A percentile compares a stretch with the other conserved stretches of the same genome.
phyloP scores from a whole-genome alignment of 2,888 invertebrate genomes.

The Drosophila diplacantha region DNA sequence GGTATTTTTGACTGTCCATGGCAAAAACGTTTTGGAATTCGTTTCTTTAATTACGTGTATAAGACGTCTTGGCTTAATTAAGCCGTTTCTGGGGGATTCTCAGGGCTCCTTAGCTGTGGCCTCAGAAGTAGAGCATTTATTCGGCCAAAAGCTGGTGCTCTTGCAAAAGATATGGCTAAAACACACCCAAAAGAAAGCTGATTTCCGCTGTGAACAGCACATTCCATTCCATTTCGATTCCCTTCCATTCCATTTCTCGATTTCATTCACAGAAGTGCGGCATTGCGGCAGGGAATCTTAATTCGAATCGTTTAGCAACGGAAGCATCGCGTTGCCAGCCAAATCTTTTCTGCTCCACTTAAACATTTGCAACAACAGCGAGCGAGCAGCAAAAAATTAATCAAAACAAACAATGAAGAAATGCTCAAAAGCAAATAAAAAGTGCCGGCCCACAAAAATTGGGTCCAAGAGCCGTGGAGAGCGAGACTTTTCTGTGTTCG shows the following conservation, averaged over 20 bases:
- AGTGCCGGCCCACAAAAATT: conserved; percentile 57
- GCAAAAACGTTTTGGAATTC: conserved; percentile 24
- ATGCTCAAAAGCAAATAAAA: conserved; percentile 65
- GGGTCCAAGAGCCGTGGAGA: conserved; percentile 57
- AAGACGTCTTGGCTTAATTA: conserved; percentile 33
- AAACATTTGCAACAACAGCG: conserved; percentile 30
- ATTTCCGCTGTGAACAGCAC: conserved; percentile 62
- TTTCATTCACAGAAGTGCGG: conserved; percentile 46
- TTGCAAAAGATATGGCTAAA: conserved; percentile 2
- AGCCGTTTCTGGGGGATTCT: background rate
- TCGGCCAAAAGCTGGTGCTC: conserved; percentile 2
- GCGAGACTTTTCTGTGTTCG: conserved; percentile 24
- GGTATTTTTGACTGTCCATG: conserved; percentile 35
- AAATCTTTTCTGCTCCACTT: conserved; percentile 46
- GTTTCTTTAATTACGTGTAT: conserved; percentile 37
- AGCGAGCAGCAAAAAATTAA: conserved; percentile 53
- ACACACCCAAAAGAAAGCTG: conserved; percentile 57
- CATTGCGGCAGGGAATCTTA: conserved; percentile 53
- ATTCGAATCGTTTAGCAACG: conserved; percentile 71
- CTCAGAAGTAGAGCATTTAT: background rate
- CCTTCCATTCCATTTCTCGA: conserved; percentile 52
- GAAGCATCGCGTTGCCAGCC: conserved; percentile 56
- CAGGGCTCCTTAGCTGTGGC: background rate
- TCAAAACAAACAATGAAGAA: conserved; percentile 68
- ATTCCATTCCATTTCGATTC: conserved; percentile 55